Evolutionary conservation across 2,888 invertebrate species (phyloP), one percentile per base, ranked within the genome.

Genomic region (Leucoptera coffeella): DNA sequence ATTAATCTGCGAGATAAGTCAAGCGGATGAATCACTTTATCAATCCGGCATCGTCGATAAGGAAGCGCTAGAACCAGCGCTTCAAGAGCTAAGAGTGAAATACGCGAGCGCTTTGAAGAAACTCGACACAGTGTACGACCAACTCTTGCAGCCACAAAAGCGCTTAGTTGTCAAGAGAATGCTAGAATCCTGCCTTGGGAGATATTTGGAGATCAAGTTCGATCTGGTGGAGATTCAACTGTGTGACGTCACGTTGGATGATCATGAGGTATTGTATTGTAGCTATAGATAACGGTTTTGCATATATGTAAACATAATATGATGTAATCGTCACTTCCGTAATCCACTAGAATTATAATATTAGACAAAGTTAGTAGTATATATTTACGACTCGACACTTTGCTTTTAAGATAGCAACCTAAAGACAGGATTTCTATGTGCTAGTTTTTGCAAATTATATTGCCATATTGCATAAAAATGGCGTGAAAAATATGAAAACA

Each of bases 91-190:
- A 26, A 89, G 91, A 47, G 69, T 90, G 3, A 80, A 85, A 39
- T 95, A 94, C 45, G 84, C 91, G 4, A 62, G 82, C 13, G 73
- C 87, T 1, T 74, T 85, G 12, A 80, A 85, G 35, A 78, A 77
- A 38, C 50, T 94, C 15, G 84, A 89, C 41, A 69, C 79, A 29
- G 85, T 89, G 32, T 89, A 93, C 40, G 94, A 95, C 42, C 93
- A 93, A 62, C 75, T 92, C 40, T 71, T 93, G 20, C 95, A 95
- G 50, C 94, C 95, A 0, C 95, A 96, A 50, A 95, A 95, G 50
- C 73, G 92, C 15, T 50, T 82, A 25, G 65, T 94, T n/a, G 74
- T 94, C 1, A 75, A 77, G 33, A 75, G 81, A 34, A 46, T 87
- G 2, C 47, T 92, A 3, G 88, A 91, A 43, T 76, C 82, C 0